Percentiles rank a stretch among this genome's conserved stretches.
Evolutionary conservation across 2,113 vertebrate species (phyloP).

Genomic region (Malurus cyaneus): DNA sequence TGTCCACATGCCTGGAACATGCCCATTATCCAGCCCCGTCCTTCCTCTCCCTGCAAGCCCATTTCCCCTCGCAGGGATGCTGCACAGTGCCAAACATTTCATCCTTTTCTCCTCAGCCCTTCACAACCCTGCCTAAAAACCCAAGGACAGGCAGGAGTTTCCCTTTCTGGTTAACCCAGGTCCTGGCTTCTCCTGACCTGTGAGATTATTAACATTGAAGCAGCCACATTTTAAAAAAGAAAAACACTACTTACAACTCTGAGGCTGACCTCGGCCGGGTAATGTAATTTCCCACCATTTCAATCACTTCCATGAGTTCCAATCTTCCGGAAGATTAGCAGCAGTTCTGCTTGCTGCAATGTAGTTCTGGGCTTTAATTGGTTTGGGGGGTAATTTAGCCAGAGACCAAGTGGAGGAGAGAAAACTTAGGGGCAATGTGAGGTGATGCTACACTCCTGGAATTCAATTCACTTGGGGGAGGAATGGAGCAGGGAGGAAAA

Average conservation of each 20-base stretch:
- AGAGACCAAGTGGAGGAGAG: not conserved
- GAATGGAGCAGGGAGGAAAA: not conserved
- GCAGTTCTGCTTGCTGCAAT: not conserved
- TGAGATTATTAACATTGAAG: not conserved
- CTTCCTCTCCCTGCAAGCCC: not conserved
- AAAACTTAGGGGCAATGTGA: not conserved
- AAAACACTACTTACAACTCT: not conserved
- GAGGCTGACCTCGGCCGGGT: not conserved
- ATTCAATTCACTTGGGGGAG: not conserved
- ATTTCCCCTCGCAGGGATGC: not conserved
- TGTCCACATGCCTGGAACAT: not conserved
- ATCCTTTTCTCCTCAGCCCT: not conserved
- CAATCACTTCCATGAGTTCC: not conserved
- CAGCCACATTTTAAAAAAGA: not conserved
- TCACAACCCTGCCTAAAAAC: not conserved
- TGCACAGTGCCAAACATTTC: not conserved
- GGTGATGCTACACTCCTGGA: not conserved
- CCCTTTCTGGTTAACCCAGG: slow-evolving; percentile 42
- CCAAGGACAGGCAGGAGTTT: slow-evolving; percentile 10
- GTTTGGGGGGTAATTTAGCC: not conserved
- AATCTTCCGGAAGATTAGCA: not conserved
- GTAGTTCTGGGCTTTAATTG: not conserved
- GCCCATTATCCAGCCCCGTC: not conserved
- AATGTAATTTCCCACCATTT: slow-evolving; percentile 11
- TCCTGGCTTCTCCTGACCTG: slow-evolving; percentile 38